These are phyloP conservation scores for Pongo abelii DNA, from an alignment of 2,113 vertebrate species.

Conservation along the genomic window DNA sequence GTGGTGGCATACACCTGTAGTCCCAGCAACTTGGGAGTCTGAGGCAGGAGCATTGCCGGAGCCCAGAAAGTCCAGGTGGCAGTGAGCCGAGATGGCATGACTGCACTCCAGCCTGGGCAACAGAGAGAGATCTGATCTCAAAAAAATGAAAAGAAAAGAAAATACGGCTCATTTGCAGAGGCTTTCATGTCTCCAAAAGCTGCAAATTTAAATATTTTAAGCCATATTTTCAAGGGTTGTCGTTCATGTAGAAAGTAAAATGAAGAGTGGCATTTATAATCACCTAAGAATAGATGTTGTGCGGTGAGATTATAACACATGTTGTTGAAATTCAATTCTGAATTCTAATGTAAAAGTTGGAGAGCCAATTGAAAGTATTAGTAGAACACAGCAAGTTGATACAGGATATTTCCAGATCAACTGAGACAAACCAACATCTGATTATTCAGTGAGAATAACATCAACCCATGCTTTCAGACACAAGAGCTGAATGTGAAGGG, in stretches of 20 bases:
- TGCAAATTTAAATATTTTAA: background rate
- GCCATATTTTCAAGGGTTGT: background rate
- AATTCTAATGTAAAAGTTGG: background rate
- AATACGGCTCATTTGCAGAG: background rate
- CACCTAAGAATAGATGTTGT: background rate
- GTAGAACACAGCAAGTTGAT: background rate
- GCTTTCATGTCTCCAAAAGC: background rate
- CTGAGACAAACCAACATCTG: background rate
- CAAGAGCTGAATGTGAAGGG: background rate
- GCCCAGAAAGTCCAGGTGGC: too few relatives aligned
- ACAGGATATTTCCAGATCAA: background rate
- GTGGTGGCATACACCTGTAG: too few relatives aligned
- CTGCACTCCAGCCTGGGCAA: too few relatives aligned
- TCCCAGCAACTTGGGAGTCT: too few relatives aligned
- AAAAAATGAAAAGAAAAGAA: background rate
- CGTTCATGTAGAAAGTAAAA: background rate
- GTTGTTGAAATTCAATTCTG: background rate
- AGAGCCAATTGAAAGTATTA: background rate
- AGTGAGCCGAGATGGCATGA: too few relatives aligned
- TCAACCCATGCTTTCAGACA: background rate
- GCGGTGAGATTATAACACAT: background rate
- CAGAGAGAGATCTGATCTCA: too few relatives aligned
- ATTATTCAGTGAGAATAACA: background rate
- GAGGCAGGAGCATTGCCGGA: too few relatives aligned
- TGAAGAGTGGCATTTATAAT: background rate